phyloP scores from a whole-genome alignment of 2,888 invertebrate species.

The Drosophila nr. perissopoda region DNA sequence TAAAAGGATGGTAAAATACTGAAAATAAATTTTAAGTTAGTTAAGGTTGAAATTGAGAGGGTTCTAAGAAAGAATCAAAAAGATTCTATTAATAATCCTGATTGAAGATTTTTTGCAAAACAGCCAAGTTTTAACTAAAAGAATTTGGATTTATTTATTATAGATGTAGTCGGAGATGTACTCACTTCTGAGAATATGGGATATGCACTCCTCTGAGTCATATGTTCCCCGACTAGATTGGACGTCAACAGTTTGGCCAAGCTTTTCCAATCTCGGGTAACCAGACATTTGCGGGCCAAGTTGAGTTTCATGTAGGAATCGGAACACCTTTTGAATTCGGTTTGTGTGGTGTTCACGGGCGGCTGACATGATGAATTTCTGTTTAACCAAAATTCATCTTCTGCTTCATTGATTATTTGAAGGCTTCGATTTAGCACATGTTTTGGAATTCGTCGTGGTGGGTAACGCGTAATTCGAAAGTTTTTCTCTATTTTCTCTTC shows the following conservation, averaged over 20 bases:
- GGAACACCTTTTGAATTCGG: slow-evolving; percentile 9
- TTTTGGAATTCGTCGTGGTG: slow-evolving; percentile 52
- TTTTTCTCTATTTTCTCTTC: slow-evolving; percentile 13
- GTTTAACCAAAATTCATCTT: slow-evolving; percentile 64
- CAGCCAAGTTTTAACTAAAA: background rate
- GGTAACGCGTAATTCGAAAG: slow-evolving; percentile 16
- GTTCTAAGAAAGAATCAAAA: background rate
- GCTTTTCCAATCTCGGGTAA: slow-evolving; percentile 63
- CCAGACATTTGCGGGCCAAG: slow-evolving; percentile 60
- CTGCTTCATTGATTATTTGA: slow-evolving; percentile 48
- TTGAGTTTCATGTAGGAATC: slow-evolving; percentile 47
- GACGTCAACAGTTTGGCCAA: slow-evolving; percentile 61
- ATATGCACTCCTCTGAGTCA: slow-evolving; percentile 35
- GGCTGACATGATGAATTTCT: slow-evolving; percentile 59
- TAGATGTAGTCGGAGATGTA: background rate
- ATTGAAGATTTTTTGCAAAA: background rate
- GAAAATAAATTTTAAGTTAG: slow-evolving; percentile 4
- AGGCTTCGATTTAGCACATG: slow-evolving; percentile 51
- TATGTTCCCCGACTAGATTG: slow-evolving; percentile 29
- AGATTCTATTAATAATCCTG: background rate
- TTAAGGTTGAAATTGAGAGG: background rate
- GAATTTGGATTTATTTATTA: background rate
- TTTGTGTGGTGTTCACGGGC: slow-evolving; percentile 32
- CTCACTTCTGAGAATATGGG: slow-evolving; percentile 65
- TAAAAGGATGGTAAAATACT: slow-evolving; percentile 39